Percentiles rank a stretch among this genome's conserved stretches.
These are phyloP conservation scores for Halichoeres trimaculatus DNA, from an alignment of 2,113 vertebrate genomes.

Conservation along the genomic window DNA sequence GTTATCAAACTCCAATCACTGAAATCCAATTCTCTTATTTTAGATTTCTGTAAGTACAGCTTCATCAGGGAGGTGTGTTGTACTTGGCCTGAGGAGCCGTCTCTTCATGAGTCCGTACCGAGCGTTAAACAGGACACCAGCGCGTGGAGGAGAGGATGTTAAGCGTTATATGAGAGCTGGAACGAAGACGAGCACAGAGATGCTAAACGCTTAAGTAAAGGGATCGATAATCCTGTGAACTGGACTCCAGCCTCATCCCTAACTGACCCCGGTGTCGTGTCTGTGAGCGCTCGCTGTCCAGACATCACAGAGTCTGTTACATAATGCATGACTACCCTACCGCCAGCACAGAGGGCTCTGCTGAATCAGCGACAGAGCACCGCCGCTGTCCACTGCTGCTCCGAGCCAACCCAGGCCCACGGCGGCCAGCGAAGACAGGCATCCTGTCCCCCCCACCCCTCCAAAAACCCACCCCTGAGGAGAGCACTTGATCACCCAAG, in stretches of 20 bases:
- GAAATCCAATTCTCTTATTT: neutral
- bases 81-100: too few species aligned
- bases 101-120: neutral
- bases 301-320: constrained; percentile 46
- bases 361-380: constrained; percentile 66
- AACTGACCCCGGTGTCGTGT: constrained; percentile 19
- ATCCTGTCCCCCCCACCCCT: constrained; percentile 14
- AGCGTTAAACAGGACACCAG: neutral
- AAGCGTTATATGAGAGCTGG: neutral
- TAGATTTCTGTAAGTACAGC: too few species aligned
- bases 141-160: neutral
- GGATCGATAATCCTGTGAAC: constrained; percentile 21
- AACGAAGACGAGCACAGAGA: neutral
- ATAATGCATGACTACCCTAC: constrained; percentile 63
- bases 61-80: too few species aligned
- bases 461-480: constrained; percentile 38
- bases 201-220: neutral
- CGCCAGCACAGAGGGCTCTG: constrained; percentile 45
- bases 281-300: constrained; percentile 22
- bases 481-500: constrained; percentile 66
- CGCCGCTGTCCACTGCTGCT: constrained; percentile 22
- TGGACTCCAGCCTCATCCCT: constrained; percentile 15
- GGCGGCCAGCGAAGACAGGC: constrained; percentile 34
- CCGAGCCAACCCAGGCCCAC: constrained; percentile 3
- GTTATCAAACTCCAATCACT: neutral